These are phyloP conservation scores for Parnassius glacialis DNA, from an alignment of 2,888 invertebrate genomes.

Conservation along the genomic window DNA sequence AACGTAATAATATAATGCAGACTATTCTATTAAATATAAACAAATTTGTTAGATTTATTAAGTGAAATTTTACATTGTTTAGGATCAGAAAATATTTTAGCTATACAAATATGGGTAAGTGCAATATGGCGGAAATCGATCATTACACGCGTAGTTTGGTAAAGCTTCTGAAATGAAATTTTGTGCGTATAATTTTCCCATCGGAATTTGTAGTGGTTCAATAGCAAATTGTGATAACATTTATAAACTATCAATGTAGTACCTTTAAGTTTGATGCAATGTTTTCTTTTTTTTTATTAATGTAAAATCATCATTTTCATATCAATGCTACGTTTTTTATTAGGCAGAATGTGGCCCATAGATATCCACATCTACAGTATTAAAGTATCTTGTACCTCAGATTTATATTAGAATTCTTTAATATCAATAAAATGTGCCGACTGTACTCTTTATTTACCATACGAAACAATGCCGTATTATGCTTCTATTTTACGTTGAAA, in stretches of 20 bases:
- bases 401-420: too few relatives aligned
- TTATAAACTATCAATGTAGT: background rate
- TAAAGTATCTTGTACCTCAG: too few relatives aligned
- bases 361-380: too few relatives aligned
- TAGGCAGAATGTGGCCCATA: too few relatives aligned
- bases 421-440: too few relatives aligned
- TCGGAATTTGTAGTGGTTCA: background rate
- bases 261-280: too few relatives aligned
- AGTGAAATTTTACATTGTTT: background rate
- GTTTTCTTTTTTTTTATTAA: too few relatives aligned
- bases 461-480: too few relatives aligned
- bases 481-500: too few relatives aligned
- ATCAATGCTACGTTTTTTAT: too few relatives aligned
- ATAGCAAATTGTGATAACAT: background rate
- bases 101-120: slow-evolving; percentile 19
- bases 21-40: background rate
- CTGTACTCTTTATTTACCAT: too few relatives aligned
- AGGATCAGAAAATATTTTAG: slow-evolving; percentile 7
- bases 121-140: slow-evolving; percentile 12
- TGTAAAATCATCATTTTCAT: too few relatives aligned
- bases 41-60: background rate
- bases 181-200: slow-evolving; percentile 13
- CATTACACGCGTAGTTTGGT: slow-evolving; percentile 24
- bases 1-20: background rate
- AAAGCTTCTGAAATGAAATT: slow-evolving; percentile 23